phyloP scores from a whole-genome alignment of 1,140 invertebrate genomes.

The Cepaea nemoralis region DNA sequence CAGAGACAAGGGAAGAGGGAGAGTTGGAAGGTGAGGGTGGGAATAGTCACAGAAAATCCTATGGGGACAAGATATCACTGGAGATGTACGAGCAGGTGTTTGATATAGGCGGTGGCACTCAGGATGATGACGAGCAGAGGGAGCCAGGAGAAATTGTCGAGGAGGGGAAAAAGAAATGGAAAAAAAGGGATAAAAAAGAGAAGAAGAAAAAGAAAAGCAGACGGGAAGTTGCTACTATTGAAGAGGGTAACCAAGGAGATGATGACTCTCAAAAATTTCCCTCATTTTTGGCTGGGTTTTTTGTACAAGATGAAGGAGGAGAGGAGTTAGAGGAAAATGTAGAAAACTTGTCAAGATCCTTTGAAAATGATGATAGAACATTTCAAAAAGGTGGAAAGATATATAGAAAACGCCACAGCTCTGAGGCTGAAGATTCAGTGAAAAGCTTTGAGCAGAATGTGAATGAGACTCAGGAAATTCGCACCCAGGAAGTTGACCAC shows the following conservation, averaged over 20 bases:
- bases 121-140: neutral
- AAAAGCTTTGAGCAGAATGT: conserved; percentile 10
- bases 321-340: conserved; percentile 5
- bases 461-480: neutral
- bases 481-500: conserved; percentile 16
- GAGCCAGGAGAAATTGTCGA: conserved; percentile 34
- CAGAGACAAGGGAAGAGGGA: conserved; percentile 34
- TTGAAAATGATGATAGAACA: too few species aligned
- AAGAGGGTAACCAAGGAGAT: conserved; percentile 33
- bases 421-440: conserved; percentile 31
- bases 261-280: conserved; percentile 37
- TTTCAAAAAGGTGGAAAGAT: too few species aligned
- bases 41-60: neutral
- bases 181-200: conserved; percentile 29
- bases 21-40: conserved; percentile 20
- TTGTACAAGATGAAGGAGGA: too few species aligned
- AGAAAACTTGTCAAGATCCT: neutral
- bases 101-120: conserved; percentile 1
- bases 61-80: conserved; percentile 9
- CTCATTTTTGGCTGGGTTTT: conserved; percentile 32
- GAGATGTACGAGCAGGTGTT: neutral
- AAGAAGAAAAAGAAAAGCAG: conserved; percentile 24
- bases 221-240: conserved; percentile 33
- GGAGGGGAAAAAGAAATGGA: conserved; percentile 5
- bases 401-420: conserved; percentile 17